These are phyloP conservation scores for Phodopus roborovskii DNA, from an alignment of 2,113 vertebrate species.

Conservation along the genomic window DNA sequence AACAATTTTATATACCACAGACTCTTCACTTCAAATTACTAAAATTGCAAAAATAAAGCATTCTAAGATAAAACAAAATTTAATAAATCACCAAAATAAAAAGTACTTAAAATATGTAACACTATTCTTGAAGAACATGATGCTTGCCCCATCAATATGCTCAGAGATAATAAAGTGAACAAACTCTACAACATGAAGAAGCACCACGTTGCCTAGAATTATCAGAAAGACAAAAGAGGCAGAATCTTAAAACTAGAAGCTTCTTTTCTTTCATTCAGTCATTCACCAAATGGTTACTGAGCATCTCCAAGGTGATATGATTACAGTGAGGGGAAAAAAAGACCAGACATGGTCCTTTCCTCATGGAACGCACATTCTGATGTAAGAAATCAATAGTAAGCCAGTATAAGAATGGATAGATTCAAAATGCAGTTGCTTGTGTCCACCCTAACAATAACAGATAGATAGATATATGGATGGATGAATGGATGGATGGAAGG, in stretches of 20 bases:
- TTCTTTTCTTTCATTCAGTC: not conserved
- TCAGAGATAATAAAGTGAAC: not conserved
- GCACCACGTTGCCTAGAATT: not conserved
- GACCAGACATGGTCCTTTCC: not conserved
- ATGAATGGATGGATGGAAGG: too few species aligned
- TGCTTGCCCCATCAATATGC: not conserved
- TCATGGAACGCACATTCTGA: not conserved
- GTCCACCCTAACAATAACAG: not conserved
- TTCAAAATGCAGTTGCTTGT: not conserved
- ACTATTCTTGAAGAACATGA: conserved; percentile 15
- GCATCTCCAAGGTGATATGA: not conserved
- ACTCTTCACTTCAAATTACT: conserved; percentile 11
- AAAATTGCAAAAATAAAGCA: not conserved
- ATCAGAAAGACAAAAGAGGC: not conserved
- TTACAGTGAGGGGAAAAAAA: not conserved
- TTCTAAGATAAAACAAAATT: conserved; percentile 39
- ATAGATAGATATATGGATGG: too few species aligned
- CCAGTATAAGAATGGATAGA: not conserved
- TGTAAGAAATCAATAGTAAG: conserved; percentile 24
- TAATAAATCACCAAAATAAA: not conserved
- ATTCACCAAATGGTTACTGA: not conserved
- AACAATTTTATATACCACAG: conserved; percentile 13
- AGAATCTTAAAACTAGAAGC: not conserved
- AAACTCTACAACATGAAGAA: not conserved
- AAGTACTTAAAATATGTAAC: conserved; percentile 22